A percentile compares a stretch with the other conserved stretches of the same genome.
phyloP scores from a whole-genome alignment of 2,113 vertebrate genomes.

The Jaculus jaculus region DNA sequence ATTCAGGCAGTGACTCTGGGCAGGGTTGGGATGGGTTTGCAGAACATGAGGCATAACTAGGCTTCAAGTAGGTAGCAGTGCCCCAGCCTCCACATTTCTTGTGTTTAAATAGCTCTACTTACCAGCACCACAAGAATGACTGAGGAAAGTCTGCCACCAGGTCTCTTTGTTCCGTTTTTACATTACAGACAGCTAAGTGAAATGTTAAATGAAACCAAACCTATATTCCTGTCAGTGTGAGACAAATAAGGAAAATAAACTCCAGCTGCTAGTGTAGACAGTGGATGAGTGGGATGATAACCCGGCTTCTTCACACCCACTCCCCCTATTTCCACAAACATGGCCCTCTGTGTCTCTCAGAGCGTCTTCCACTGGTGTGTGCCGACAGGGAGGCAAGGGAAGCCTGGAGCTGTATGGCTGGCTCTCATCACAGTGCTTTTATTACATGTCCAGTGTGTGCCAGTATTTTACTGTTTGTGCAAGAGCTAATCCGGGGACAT shows the following conservation, averaged over 20 bases:
- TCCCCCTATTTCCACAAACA: background rate
- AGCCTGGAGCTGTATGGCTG: background rate
- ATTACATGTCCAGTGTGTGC: background rate
- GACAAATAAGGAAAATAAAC: constrained; percentile 71
- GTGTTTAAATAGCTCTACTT: constrained; percentile 47
- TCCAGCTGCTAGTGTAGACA: constrained; percentile 22
- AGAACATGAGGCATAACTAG: background rate
- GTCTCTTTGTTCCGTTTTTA: constrained; percentile 66
- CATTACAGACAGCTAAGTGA: constrained; percentile 62
- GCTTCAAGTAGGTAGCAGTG: constrained; percentile 15
- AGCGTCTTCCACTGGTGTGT: accelerated
- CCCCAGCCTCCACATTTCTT: background rate
- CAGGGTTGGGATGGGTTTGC: background rate
- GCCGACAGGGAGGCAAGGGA: background rate
- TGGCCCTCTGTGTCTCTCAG: background rate
- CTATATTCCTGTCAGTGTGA: constrained; percentile 63
- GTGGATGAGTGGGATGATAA: background rate
- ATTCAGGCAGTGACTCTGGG: background rate
- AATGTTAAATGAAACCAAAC: constrained; percentile 64
- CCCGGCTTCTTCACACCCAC: background rate
- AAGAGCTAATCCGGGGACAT: background rate
- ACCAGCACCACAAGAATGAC: constrained; percentile 31
- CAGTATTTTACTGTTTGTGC: background rate
- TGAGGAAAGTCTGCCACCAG: constrained; percentile 48
- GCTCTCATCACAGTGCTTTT: background rate